Conservation (phyloP, 1,140 invertebrate genomes). For the Pseudomyrmex sp. region DNA sequence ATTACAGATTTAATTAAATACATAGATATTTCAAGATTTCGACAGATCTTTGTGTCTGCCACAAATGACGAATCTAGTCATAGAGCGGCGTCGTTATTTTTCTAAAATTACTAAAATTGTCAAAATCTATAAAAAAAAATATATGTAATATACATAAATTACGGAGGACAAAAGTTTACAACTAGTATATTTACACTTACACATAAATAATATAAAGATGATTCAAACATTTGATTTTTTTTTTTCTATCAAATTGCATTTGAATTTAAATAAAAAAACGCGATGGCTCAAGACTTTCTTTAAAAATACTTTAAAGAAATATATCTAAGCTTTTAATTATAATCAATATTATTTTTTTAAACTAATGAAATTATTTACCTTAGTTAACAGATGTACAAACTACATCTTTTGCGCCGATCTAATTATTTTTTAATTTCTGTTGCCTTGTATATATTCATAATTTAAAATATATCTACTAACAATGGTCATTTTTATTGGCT, state of each 20-base stretch:
- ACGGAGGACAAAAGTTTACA: not conserved
- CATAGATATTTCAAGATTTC: constrained; percentile 50
- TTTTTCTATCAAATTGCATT: too few relatives aligned
- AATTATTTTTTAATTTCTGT: constrained; percentile 33
- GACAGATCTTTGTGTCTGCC: constrained; percentile 46
- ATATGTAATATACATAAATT: constrained; percentile 4
- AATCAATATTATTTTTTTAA: not conserved
- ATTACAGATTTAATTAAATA: constrained; percentile 72
- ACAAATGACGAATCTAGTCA: not conserved
- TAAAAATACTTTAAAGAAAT: not conserved
- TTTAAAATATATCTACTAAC: constrained; percentile 16
- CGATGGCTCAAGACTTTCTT: not conserved
- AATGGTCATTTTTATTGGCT: not conserved
- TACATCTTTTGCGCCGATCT: constrained; percentile 6
- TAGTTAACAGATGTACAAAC: not conserved
- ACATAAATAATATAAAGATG: constrained; percentile 18
- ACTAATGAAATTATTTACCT: constrained; percentile 9
- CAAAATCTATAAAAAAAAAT: constrained; percentile 54
- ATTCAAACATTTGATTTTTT: not conserved
- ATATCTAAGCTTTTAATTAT: constrained; percentile 1
- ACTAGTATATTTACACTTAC: constrained; percentile 20
- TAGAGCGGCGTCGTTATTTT: constrained; percentile 30
- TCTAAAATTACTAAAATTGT: constrained; percentile 49
- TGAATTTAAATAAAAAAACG: too few relatives aligned
- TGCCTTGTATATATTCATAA: constrained; percentile 18